Conservation (phyloP, 92 coral and sea anemone genomes). For the Porites divaricata region DNA sequence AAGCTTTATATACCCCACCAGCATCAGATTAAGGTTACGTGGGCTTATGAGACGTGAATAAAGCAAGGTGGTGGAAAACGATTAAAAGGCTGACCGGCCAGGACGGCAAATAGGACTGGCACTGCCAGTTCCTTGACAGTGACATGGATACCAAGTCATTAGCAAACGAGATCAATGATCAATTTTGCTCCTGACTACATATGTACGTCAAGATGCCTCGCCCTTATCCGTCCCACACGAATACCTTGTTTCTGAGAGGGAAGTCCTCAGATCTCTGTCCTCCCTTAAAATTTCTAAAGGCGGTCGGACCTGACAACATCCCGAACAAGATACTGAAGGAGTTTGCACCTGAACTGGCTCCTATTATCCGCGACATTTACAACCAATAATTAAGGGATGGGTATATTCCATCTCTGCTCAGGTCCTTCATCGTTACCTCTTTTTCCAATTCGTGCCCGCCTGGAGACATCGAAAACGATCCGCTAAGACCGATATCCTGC, state of each 20-base stretch:
- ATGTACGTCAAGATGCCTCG: neutral
- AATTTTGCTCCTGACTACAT: conserved; percentile 39
- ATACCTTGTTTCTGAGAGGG: conserved; percentile 37
- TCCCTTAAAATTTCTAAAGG: conserved; percentile 9
- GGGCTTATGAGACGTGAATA: too few species aligned
- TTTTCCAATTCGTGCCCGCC: conserved; percentile 53
- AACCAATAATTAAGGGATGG: conserved; percentile 49
- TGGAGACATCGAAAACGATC: conserved; percentile 19
- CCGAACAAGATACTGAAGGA: conserved; percentile 47
- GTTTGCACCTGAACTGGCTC: conserved; percentile 48
- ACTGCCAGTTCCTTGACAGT: conserved; percentile 29
- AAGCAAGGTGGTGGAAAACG: conserved; percentile 42
- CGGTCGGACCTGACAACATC: conserved; percentile 42
- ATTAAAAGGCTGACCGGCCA: conserved; percentile 44
- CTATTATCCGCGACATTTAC: conserved; percentile 46
- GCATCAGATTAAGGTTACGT: too few species aligned
- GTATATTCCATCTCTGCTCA: conserved; percentile 28
- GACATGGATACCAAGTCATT: conserved; percentile 2
- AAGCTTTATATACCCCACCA: too few species aligned
- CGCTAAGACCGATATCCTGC: conserved; percentile 24
- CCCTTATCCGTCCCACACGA: conserved; percentile 35
- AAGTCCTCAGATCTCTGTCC: conserved; percentile 12
- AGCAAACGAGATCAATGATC: conserved; percentile 26
- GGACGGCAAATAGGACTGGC: conserved; percentile 37
- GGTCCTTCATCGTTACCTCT: conserved; percentile 35